Percentiles rank a stretch among this genome's conserved stretches.
phyloP scores from a whole-genome alignment of 2,113 vertebrate species.

The Barbus barbus region DNA sequence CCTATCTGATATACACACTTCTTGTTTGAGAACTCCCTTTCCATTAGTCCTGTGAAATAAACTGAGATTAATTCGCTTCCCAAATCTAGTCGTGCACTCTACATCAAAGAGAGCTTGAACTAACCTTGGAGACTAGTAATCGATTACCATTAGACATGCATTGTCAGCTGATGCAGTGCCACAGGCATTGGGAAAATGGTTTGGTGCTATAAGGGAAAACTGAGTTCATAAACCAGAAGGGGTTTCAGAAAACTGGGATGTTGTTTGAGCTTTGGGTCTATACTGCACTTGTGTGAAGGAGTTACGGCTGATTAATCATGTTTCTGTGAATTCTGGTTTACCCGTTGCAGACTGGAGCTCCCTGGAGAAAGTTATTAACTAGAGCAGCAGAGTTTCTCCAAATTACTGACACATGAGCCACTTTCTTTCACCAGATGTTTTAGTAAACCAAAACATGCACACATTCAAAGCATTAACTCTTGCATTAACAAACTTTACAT shows the following conservation, averaged over 20 bases:
- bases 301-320: slow-evolving; percentile 25
- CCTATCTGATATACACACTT: neutral
- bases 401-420: slow-evolving; percentile 27
- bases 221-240: neutral
- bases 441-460: neutral
- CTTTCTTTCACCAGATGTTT: slow-evolving; percentile 38
- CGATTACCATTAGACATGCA: slow-evolving; percentile 45
- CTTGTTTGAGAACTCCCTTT: neutral
- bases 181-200: slow-evolving; percentile 28
- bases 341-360: slow-evolving; percentile 41
- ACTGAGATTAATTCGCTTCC: slow-evolving; percentile 23
- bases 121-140: slow-evolving; percentile 42
- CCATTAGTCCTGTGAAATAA: slow-evolving; percentile 30
- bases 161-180: slow-evolving; percentile 11
- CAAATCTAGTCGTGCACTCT: slow-evolving; percentile 4
- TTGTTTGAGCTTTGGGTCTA: slow-evolving; percentile 5
- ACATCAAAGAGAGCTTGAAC: slow-evolving; percentile 45
- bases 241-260: slow-evolving; percentile 8
- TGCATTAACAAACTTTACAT: neutral
- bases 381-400: slow-evolving; percentile 46
- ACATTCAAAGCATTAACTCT: neutral
- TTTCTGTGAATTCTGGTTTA: slow-evolving; percentile 33
- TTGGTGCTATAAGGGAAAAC: slow-evolving; percentile 17
- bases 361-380: slow-evolving; percentile 62
- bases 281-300: slow-evolving; percentile 57